Evolutionary conservation across 35 echinoderm and acorn worm genomes (phyloP).

Genomic region (Diadema setosum): DNA sequence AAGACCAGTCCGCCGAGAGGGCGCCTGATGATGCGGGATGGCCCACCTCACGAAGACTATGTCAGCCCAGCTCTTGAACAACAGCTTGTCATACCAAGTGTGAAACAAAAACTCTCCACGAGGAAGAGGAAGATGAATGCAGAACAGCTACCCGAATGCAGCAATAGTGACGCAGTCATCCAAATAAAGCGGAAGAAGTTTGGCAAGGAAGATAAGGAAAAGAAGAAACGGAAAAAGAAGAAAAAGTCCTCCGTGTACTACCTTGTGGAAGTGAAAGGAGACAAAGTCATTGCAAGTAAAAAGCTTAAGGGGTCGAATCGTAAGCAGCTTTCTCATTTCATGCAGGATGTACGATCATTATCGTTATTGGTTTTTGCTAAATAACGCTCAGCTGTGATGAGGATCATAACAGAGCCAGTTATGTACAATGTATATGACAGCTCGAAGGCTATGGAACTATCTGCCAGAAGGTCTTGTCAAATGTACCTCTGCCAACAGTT

Average conservation of each 20-base stretch:
- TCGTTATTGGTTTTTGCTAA: no score
- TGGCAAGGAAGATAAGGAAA: not conserved
- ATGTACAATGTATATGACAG: no score
- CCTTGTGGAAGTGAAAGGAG: not conserved
- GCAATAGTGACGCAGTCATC: not conserved
- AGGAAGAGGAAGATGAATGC: not conserved
- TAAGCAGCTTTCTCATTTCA: no score
- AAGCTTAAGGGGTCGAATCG: no score
- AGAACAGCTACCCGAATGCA: not conserved
- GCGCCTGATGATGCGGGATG: not conserved
- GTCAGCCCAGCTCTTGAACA: not conserved
- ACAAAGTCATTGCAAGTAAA: no score
- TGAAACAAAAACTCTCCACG: not conserved
- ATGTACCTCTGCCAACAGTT: no score
- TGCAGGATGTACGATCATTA: no score
- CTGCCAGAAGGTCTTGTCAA: no score
- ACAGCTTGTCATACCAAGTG: not conserved
- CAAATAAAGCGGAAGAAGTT: not conserved
- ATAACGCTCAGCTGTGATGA: no score
- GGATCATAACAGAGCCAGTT: no score
- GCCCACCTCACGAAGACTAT: not conserved
- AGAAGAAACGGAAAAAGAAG: not conserved
- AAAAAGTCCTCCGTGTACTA: no score
- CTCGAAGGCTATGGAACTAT: no score
- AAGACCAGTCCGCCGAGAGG: not conserved